These are phyloP conservation scores for Nebria brevicollis DNA, from an alignment of 2,888 invertebrate genomes.

Conservation along the genomic window DNA sequence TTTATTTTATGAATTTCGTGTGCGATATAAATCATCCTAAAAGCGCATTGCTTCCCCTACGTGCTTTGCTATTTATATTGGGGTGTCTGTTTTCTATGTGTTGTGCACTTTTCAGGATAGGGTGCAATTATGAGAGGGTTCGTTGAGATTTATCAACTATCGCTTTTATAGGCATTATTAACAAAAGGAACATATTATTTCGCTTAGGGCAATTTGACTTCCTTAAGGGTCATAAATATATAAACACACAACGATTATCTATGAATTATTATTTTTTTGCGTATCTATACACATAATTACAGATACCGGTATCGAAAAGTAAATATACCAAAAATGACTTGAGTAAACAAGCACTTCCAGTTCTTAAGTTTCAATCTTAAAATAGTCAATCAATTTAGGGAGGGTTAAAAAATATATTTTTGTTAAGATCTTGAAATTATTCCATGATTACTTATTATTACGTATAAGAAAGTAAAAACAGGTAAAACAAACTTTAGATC, in stretches of 20 bases:
- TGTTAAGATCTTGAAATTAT: no score
- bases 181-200: background rate
- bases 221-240: background rate
- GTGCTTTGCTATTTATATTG: background rate
- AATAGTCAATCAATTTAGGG: no score
- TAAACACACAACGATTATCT: background rate
- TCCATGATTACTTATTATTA: no score
- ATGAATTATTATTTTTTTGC: background rate
- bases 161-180: background rate
- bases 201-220: background rate
- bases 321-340: no score
- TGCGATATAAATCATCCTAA: conserved; percentile 2
- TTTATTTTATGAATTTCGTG: conserved; percentile 39
- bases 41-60: background rate
- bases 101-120: background rate
- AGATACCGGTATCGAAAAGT: no score
- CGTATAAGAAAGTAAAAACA: background rate
- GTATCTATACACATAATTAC: no score
- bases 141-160: background rate
- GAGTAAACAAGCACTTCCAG: no score
- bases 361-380: no score
- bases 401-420: no score
- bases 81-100: background rate
- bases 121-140: background rate
- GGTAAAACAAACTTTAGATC: background rate